Evolutionary conservation across 2,113 vertebrate species (phyloP).

Genomic region (Mola mola): DNA sequence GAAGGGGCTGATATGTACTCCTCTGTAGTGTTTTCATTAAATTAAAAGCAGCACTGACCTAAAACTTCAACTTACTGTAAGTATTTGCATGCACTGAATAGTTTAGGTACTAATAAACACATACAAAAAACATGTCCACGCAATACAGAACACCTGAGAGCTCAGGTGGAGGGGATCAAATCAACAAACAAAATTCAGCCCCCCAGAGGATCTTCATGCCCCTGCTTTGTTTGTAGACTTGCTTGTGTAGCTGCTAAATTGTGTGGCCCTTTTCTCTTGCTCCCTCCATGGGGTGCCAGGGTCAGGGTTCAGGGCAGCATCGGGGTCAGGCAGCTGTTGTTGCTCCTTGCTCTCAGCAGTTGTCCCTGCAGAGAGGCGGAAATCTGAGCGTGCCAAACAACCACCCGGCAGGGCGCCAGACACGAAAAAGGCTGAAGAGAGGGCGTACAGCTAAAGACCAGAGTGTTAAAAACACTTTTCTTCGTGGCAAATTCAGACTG

Average conservation of each 20-base stretch:
- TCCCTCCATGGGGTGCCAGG: constrained; percentile 43
- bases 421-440: constrained; percentile 4
- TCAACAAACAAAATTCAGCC: too few species aligned
- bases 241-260: constrained; percentile 59
- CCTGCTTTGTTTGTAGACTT: constrained; percentile 7
- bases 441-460: too few species aligned
- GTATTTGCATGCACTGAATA: too few species aligned
- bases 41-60: too few species aligned
- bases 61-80: too few species aligned
- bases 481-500: background rate
- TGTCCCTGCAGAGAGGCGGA: constrained; percentile 60
- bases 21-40: too few species aligned
- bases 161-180: too few species aligned
- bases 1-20: background rate
- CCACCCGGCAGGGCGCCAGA: constrained; percentile 4
- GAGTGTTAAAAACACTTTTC: background rate
- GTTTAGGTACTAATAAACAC: too few species aligned
- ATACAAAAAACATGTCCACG: too few species aligned
- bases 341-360: constrained; percentile 66
- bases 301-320: constrained; percentile 53
- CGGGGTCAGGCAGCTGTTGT: constrained; percentile 79
- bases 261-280: constrained; percentile 6
- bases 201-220: background rate
- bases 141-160: too few species aligned
- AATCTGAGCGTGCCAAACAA: constrained; percentile 52